These are phyloP conservation scores for Dendrolimus kikuchii DNA, from an alignment of 1,140 invertebrate genomes.

Conservation along the genomic window DNA sequence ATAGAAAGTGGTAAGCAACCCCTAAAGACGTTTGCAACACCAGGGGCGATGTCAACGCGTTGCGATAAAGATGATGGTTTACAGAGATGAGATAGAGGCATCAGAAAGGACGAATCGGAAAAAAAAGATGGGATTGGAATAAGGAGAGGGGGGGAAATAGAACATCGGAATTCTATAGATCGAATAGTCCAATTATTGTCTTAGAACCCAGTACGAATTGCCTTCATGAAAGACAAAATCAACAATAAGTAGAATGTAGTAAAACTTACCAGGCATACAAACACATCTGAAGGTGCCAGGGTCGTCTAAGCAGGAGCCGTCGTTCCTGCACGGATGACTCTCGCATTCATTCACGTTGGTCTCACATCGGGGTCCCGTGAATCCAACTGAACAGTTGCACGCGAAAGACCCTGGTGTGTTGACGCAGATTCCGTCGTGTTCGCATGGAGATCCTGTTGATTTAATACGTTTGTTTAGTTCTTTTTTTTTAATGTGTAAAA, in stretches of 20 bases:
- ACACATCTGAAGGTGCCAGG: conserved; percentile 95
- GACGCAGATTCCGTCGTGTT: conserved; percentile 94
- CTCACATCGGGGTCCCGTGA: conserved; percentile 92
- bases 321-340: conserved; percentile 94
- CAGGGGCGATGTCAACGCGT: too few species aligned
- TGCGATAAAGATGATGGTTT: too few species aligned
- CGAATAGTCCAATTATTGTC: too few species aligned
- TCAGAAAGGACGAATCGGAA: too few species aligned
- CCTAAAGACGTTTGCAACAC: too few species aligned
- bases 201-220: not conserved
- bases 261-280: conserved; percentile 94
- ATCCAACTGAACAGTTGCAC: conserved; percentile 93
- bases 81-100: too few species aligned
- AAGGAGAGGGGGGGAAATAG: too few species aligned
- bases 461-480: too few species aligned
- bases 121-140: too few species aligned
- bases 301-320: conserved; percentile 94
- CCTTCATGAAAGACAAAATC: not conserved
- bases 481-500: too few species aligned
- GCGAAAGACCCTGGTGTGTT: conserved; percentile 95
- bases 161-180: too few species aligned
- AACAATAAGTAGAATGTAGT: not conserved
- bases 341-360: conserved; percentile 96
- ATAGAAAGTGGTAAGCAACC: too few species aligned
- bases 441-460: conserved; percentile 85